phyloP scores from a whole-genome alignment of 1,140 invertebrate species.

The Reticulitermes speratus region DNA sequence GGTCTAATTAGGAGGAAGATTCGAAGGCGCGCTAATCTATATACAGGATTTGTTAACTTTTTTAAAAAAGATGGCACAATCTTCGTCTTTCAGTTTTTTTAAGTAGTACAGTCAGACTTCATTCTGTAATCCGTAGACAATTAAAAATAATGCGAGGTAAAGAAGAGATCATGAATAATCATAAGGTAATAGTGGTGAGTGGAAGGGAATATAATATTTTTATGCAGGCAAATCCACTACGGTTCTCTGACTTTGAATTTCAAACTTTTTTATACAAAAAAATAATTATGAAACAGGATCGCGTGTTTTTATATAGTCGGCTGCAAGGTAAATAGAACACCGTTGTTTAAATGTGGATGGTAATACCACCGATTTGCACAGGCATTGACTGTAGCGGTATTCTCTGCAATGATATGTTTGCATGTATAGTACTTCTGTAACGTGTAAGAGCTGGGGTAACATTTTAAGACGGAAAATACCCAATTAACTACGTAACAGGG shows the following conservation, averaged over 20 bases:
- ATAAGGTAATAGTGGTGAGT: background rate
- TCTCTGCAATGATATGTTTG: no score
- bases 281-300: slow-evolving; percentile 14
- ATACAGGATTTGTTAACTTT: background rate
- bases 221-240: slow-evolving; percentile 7
- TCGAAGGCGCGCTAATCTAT: no score
- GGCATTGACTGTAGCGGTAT: no score
- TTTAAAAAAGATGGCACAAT: background rate
- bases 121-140: background rate
- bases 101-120: background rate
- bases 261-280: background rate
- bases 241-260: background rate
- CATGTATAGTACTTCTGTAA: no score
- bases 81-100: background rate
- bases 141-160: slow-evolving; percentile 9
- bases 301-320: background rate
- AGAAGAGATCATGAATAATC: background rate
- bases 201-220: slow-evolving; percentile 17
- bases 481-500: no score
- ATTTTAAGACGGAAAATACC: no score
- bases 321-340: background rate
- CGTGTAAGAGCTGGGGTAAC: no score
- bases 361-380: no score
- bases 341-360: no score
- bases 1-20: background rate